Percentiles rank a stretch among this genome's conserved stretches.
phyloP scores from a whole-genome alignment of 2,113 vertebrate genomes.

The Alethe castanea region DNA sequence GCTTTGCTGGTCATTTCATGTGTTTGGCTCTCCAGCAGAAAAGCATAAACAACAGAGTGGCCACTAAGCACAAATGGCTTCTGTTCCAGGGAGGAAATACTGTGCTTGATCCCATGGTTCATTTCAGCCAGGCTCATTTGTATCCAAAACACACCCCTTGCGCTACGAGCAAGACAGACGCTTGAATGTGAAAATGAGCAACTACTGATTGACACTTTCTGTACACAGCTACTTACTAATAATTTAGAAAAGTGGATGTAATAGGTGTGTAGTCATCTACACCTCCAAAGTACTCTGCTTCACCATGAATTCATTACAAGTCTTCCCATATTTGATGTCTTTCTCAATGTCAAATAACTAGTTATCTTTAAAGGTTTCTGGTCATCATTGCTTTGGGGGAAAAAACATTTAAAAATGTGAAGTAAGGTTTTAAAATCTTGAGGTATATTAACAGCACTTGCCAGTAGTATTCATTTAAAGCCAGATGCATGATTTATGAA shows the following conservation, averaged over 20 bases:
- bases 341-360: slow-evolving; percentile 11
- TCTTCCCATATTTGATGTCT: not conserved
- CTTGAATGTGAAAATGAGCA: not conserved
- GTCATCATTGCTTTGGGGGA: not conserved
- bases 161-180: not conserved
- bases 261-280: not conserved
- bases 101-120: not conserved
- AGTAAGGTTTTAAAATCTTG: not conserved
- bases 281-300: not conserved
- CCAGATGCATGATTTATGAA: not conserved
- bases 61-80: not conserved
- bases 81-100: not conserved
- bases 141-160: not conserved
- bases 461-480: not conserved
- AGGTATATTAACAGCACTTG: not conserved
- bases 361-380: not conserved
- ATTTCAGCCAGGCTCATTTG: not conserved
- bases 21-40: not conserved
- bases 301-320: slow-evolving; percentile 8
- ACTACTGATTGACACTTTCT: not conserved
- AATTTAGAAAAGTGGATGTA: slow-evolving; percentile 55
- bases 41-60: not conserved
- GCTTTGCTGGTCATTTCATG: not conserved
- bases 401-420: not conserved
- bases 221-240: slow-evolving; percentile 37